Evolutionary conservation across 2,888 invertebrate genomes (phyloP), one percentile per base, ranked within the genome.

Genomic region (Hemaris fuciformis): DNA sequence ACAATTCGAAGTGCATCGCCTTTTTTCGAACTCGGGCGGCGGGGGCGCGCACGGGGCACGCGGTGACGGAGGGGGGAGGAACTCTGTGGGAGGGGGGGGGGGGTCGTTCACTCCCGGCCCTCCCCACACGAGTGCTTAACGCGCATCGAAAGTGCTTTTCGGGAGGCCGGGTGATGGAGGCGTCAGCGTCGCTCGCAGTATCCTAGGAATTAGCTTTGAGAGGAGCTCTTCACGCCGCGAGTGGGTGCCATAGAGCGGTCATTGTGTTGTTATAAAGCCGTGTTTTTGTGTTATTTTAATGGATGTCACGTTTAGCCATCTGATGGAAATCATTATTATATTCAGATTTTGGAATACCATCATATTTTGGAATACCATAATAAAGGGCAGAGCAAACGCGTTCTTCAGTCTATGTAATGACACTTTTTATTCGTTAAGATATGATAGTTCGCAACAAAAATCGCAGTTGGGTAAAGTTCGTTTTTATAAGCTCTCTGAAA

Each of bases 1-100:
- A 91, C 91, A 91, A 89, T 90, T 83, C 82, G 81, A 88, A 89
- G 88, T 90, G 88, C 88, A 91, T 90, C 88, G 91, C 91, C 90
- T 90, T 91, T 92, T 91, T 91, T 90, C 88, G 86, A 91, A 88
- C 81, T 80, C 77, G 78, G 77, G 77, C 53, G 53, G 53, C 53
- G 18, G 53, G 53, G 53, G 53, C 53, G 53, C 48, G 48, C 31
- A 53, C 53, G 53, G 53, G 53, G 53, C 53, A 53, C 27, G 74
- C 76, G 71, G 84, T 76, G 76, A 80, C 85, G 80, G 82, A 87
- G 84, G 82, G 82, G 82, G 72, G 71, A 66, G 75, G 27, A 23
- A 46, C 48, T 53, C 27, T 53, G 75, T 68, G 78, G 75, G 68
- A 70, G 67, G 63, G 59, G 57, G 48, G 45, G 8, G 7, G 38